These are phyloP conservation scores for Petrolisthes manimaculis DNA, from an alignment of 2,888 invertebrate species.

Conservation along the genomic window DNA sequence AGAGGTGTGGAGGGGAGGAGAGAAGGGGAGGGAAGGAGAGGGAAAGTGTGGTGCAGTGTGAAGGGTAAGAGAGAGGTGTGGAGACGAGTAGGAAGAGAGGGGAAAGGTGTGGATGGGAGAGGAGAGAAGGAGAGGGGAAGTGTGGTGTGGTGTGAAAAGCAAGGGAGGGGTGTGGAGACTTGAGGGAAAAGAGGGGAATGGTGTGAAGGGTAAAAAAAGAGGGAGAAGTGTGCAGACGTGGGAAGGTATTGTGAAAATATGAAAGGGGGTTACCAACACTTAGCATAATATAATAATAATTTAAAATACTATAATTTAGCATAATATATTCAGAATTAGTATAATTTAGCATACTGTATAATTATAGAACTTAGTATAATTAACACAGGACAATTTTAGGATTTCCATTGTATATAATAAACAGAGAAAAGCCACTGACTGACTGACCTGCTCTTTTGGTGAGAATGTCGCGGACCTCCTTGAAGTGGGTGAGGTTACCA, in stretches of 20 bases:
- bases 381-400: too few species aligned
- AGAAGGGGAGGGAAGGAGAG: background rate
- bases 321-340: too few species aligned
- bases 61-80: background rate
- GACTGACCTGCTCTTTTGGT: slow-evolving; percentile 76
- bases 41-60: background rate
- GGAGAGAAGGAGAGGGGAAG: background rate
- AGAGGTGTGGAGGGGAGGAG: background rate
- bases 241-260: background rate
- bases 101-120: background rate
- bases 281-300: background rate
- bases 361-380: too few species aligned
- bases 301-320: background rate
- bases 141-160: background rate
- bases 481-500: slow-evolving; percentile 84
- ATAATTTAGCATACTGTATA: too few species aligned
- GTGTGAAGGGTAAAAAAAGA: background rate
- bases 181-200: background rate
- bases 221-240: background rate
- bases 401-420: too few species aligned
- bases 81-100: background rate
- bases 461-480: slow-evolving; percentile 77
- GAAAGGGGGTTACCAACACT: background rate
- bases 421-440: background rate
- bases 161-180: background rate